These are phyloP conservation scores for Zenarchopterus dispar DNA, from an alignment of 2,797 vertebrate species.

Conservation along the genomic window DNA sequence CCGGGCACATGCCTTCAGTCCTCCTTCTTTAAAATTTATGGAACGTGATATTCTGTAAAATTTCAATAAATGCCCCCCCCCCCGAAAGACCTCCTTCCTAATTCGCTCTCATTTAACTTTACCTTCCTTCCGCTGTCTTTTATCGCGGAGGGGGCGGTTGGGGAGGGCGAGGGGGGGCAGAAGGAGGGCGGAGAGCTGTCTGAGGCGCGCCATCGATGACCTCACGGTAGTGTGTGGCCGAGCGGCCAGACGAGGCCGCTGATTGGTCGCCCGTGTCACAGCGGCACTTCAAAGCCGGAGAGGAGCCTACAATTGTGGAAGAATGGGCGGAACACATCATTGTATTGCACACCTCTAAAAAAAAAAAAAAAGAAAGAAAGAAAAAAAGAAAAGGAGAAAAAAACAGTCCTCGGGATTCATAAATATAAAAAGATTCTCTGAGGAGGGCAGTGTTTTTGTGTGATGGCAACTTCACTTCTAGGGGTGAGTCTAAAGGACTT, in stretches of 20 bases:
- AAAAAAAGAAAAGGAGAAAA: conserved; percentile 40
- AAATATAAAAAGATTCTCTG: conserved; percentile 99
- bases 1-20: conserved; percentile 10
- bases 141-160: conserved; percentile 79
- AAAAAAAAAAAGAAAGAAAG: conserved; percentile 13
- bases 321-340: conserved; percentile 99
- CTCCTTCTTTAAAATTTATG: conserved; percentile 63
- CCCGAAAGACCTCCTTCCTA: conserved; percentile 76
- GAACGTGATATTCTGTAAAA: conserved; percentile 67
- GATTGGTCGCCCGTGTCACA: conserved; percentile 96
- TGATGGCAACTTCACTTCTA: conserved; percentile 99
- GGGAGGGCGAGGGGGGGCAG: conserved; percentile 41
- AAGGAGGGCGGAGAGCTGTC: conserved; percentile 73
- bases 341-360: conserved; percentile 99
- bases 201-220: conserved; percentile 86
- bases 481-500: conserved; percentile 99
- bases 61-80: conserved; percentile 70
- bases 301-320: conserved; percentile 98
- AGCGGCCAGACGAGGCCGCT: conserved; percentile 83
- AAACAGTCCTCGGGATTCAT: conserved; percentile 98
- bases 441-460: conserved; percentile 97
- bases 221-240: conserved; percentile 88
- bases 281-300: conserved; percentile 99
- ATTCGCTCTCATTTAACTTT: conserved; percentile 81
- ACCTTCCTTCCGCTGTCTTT: conserved; percentile 82